Base-by-base conservation (phyloP, 2,888 invertebrate species). In the Griposia aprilina region DNA sequence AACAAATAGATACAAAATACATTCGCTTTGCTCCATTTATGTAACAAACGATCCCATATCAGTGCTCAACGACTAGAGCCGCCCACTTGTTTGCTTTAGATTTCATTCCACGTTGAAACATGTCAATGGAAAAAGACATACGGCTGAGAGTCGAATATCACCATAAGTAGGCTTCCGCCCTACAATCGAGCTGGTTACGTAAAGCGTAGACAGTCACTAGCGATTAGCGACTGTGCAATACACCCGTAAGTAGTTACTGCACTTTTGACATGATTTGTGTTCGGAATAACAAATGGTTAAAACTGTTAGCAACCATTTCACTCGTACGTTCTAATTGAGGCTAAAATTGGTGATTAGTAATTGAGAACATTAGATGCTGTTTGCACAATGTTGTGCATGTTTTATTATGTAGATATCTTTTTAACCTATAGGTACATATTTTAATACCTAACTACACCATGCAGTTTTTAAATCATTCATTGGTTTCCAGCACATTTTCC, bases 111-210 rank as follows among this genome's bases (percentile, higher is more conserved):
- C 71, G 81, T 88, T 83, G 79, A 82, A 85, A 87, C 71, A 85
- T 88, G 85, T 84, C 81, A 88, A 88, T 90, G 84, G 82, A 88
- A 83, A 89, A 76, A 87, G 86, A 86, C 83, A 86, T 80, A 85
- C 81, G 74, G 75, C 69, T 85, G 63, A 52, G 76, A 85, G 55
- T 85, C 79, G 73, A 77, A 88, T 92, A 92, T 92, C 92, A 90
- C 91, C 92, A 90, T 92, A 92, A 89, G 88, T 83, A 93, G 90
- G 89, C 93, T 94, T 94, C 93, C 94, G 92, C 90, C 90, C 91
- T 89, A 89, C 90, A 91, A 90, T 90, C 89, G 87, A 81, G 84
- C 86, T 83, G 76, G 87, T 93, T 91, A 90, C 91, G 90, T 90
- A 91, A 93, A 86, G 60, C 76, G 73, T 75, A 81, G 71, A 81